Conservation (phyloP, 2,888 invertebrate species). For the Rhabditophanes sp. region DNA sequence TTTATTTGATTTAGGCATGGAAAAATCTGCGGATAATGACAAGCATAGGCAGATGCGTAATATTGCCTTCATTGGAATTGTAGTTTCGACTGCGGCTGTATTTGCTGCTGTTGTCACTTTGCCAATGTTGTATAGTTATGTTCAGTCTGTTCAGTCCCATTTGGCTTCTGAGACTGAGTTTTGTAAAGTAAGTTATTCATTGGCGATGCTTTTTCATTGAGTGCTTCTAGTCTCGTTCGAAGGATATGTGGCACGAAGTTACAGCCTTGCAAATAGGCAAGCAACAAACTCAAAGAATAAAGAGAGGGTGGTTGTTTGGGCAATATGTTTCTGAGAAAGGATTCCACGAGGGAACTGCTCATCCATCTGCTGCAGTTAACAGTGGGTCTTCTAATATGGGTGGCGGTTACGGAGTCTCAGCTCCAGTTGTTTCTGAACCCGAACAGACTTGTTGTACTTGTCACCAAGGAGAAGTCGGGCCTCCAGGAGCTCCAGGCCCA, state of each 20-base stretch:
- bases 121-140: constrained; percentile 42
- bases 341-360: constrained; percentile 17
- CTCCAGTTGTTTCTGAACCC: constrained; percentile 18
- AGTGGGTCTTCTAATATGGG: constrained; percentile 13
- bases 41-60: constrained; percentile 37
- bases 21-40: no score
- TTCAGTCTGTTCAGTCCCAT: constrained; percentile 41
- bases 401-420: constrained; percentile 16
- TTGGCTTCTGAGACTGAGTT: constrained; percentile 42
- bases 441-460: constrained; percentile 15
- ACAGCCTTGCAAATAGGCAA: constrained; percentile 36
- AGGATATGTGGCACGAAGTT: constrained; percentile 44
- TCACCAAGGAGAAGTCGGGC: constrained; percentile 12
- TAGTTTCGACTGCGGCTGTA: constrained; percentile 41
- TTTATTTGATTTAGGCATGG: no score
- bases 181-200: constrained; percentile 34
- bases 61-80: constrained; percentile 42
- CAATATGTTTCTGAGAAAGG: constrained; percentile 27
- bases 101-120: constrained; percentile 37
- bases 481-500: constrained; percentile 24
- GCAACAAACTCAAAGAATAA: constrained; percentile 17
- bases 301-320: constrained; percentile 33
- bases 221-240: no score
- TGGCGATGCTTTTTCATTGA: no score
- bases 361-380: no score